These are phyloP conservation scores for Lophotis ruficrista DNA, from an alignment of 2,113 vertebrate species.

Conservation along the genomic window DNA sequence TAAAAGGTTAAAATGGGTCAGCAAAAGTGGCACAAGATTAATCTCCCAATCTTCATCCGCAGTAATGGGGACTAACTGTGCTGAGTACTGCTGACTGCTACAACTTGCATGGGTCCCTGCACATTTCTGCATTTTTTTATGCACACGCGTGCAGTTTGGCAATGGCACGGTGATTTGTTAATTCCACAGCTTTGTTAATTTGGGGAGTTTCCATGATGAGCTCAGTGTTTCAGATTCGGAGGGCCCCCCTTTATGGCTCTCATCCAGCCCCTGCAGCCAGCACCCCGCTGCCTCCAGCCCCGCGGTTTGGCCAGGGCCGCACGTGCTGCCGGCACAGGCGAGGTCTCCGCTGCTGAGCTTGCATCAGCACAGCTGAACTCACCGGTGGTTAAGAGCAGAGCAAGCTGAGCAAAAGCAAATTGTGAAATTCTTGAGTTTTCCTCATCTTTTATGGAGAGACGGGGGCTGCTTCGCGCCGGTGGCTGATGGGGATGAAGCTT, in stretches of 20 bases:
- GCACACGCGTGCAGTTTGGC: not conserved
- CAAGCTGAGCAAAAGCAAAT: not conserved
- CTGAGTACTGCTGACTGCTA: not conserved
- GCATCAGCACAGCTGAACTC: not conserved
- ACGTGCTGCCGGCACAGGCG: accelerated
- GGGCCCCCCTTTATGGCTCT: not conserved
- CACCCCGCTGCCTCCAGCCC: not conserved
- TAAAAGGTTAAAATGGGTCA: not conserved
- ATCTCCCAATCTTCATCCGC: not conserved
- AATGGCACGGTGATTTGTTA: not conserved
- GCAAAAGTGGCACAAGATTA: not conserved
- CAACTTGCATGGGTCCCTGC: accelerated
- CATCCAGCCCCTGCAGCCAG: not conserved
- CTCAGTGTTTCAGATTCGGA: not conserved
- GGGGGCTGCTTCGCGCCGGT: not conserved
- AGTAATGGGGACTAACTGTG: not conserved
- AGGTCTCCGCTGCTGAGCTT: not conserved
- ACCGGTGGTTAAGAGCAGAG: not conserved
- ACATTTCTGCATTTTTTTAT: not conserved
- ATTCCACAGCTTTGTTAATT: not conserved
- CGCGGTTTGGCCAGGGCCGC: accelerated
- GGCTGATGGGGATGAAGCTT: accelerated
- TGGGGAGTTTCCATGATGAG: not conserved
- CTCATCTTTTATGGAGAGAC: not conserved
- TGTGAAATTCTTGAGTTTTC: not conserved